phyloP scores from a whole-genome alignment of 2,113 vertebrate species.

The Cacatua alba region DNA sequence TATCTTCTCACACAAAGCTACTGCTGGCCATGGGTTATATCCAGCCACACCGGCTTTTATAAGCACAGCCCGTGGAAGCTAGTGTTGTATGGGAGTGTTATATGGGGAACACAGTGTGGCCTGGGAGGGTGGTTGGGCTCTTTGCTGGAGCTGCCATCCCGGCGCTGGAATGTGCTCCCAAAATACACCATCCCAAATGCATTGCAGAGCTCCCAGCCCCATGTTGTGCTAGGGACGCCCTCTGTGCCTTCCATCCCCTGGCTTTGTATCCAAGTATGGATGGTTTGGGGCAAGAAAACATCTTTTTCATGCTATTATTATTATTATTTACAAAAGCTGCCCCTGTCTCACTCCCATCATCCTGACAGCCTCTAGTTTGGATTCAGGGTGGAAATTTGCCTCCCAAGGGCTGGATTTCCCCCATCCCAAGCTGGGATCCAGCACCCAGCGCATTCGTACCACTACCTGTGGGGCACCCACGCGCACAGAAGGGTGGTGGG shows the following conservation, averaged over 20 bases:
- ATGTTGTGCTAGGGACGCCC: neutral
- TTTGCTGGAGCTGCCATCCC: neutral
- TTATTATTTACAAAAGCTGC: neutral
- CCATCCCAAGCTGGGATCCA: neutral
- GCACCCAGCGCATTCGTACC: neutral
- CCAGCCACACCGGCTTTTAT: neutral
- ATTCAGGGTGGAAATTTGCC: neutral
- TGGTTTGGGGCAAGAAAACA: neutral
- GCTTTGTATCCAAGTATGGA: constrained; percentile 22
- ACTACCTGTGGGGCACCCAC: neutral
- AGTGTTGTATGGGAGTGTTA: rapidly evolving
- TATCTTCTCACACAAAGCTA: rapidly evolving
- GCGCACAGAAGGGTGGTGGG: no score
- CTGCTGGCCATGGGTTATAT: rapidly evolving
- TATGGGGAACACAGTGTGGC: rapidly evolving
- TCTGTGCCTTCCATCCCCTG: constrained; percentile 23
- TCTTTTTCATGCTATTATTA: neutral
- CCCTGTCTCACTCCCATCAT: neutral
- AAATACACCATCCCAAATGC: constrained; percentile 28
- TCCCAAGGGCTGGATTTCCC: neutral
- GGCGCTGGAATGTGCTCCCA: constrained; percentile 47
- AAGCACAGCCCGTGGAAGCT: neutral
- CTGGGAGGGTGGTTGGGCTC: neutral
- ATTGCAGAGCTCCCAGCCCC: constrained; percentile 44
- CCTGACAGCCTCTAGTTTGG: neutral